Conservation (phyloP, 1,140 invertebrate species). For the Acromyrmex echinatior region DNA sequence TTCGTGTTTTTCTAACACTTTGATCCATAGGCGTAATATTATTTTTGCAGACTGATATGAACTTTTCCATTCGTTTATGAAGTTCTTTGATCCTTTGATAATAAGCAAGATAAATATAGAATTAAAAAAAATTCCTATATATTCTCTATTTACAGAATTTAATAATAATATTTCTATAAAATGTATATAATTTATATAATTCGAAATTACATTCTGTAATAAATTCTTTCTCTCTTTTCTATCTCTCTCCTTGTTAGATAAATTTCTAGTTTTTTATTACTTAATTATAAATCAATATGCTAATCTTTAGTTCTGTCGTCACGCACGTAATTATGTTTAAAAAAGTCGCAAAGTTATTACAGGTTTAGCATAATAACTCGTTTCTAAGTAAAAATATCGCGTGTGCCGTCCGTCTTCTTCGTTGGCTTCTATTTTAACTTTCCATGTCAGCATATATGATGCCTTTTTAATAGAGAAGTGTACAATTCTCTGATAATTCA, state of each 20-base stretch:
- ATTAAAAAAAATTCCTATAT: not conserved
- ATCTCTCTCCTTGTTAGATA: not conserved
- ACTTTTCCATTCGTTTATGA: not conserved
- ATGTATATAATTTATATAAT: not conserved
- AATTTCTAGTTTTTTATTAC: not conserved
- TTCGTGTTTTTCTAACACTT: not conserved
- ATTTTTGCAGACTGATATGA: not conserved
- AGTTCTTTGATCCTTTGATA: not conserved
- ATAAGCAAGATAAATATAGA: not conserved
- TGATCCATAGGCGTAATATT: not conserved
- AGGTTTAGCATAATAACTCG: not conserved
- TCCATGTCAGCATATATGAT: not conserved
- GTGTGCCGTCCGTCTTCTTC: constrained; percentile 19
- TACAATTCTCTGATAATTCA: not conserved
- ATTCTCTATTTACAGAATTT: not conserved
- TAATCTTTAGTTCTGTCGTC: constrained; percentile 18
- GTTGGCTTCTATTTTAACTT: not conserved
- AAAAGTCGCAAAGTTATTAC: constrained; percentile 27
- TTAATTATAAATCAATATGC: constrained; percentile 35
- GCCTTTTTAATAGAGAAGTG: not conserved
- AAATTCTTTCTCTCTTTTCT: not conserved
- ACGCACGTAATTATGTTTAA: constrained; percentile 11
- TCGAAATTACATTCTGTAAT: not conserved
- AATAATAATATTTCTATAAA: constrained; percentile 4
- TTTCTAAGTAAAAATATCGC: constrained; percentile 38